Evolutionary conservation across 2,888 invertebrate species (phyloP).

Genomic region (Coenonympha arcania): DNA sequence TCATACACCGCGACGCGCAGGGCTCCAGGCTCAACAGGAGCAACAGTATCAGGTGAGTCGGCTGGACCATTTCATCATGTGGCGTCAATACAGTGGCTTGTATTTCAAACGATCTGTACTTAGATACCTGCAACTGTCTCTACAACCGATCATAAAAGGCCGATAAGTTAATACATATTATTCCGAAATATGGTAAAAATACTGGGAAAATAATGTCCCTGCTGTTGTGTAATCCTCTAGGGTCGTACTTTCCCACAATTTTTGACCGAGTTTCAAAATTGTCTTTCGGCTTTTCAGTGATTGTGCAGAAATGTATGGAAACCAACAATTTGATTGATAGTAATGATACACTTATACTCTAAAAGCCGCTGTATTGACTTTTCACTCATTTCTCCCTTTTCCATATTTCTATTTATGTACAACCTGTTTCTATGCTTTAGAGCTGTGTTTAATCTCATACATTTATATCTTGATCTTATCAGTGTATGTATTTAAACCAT

Average conservation of each 20-base stretch:
- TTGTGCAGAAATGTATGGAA: too few species aligned
- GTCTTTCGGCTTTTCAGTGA: too few species aligned
- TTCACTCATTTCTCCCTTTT: conserved; percentile 11
- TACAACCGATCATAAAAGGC: too few species aligned
- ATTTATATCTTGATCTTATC: neutral
- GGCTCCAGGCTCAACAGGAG: conserved; percentile 85
- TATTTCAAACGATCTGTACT: neutral
- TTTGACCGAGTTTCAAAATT: too few species aligned
- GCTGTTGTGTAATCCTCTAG: too few species aligned
- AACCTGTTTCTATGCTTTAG: conserved; percentile 22
- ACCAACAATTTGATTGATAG: too few species aligned
- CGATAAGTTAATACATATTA: too few species aligned
- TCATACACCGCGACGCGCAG: conserved; percentile 75
- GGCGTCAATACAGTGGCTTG: conserved; percentile 1
- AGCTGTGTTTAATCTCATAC: conserved; percentile 19
- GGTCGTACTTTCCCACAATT: too few species aligned
- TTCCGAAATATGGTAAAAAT: too few species aligned
- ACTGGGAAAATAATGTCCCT: too few species aligned
- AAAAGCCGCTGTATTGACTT: conserved; percentile 5
- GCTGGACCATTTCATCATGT: conserved; percentile 1
- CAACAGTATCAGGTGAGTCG: conserved; percentile 90
- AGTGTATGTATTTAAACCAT: conserved; percentile 3
- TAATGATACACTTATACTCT: neutral
- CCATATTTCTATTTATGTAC: conserved; percentile 16
- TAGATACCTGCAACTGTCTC: neutral